Conservation (phyloP, 2,113 vertebrate genomes). For the Chamaetylas fuelleborni region DNA sequence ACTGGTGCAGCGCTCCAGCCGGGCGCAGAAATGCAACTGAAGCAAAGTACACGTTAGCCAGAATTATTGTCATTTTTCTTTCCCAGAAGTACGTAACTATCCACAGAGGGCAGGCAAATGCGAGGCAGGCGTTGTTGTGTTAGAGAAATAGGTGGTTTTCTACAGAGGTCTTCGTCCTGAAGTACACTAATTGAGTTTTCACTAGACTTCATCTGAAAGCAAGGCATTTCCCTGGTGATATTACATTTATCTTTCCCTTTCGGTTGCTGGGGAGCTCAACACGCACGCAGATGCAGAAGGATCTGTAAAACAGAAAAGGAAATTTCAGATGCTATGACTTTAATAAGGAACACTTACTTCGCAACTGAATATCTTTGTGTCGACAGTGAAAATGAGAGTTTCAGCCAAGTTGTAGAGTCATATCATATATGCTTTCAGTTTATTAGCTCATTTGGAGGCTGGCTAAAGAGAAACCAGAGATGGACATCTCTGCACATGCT, state of each 20-base stretch:
- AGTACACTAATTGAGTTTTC: not conserved
- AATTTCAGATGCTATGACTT: slow-evolving; percentile 9
- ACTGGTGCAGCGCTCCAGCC: not conserved
- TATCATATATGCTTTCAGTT: slow-evolving; percentile 59
- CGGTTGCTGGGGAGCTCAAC: not conserved
- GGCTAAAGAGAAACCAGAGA: slow-evolving; percentile 61
- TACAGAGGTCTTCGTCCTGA: not conserved
- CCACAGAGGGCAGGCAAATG: not conserved
- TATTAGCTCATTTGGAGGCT: slow-evolving; percentile 62
- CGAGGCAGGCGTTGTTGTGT: not conserved
- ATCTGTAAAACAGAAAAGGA: slow-evolving; percentile 35
- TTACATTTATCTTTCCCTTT: not conserved
- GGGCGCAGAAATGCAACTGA: not conserved
- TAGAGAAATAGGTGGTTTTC: not conserved
- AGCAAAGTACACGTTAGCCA: not conserved
- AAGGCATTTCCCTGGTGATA: not conserved
- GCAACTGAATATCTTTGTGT: slow-evolving; percentile 12
- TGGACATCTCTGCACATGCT: slow-evolving; percentile 65
- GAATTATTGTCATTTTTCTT: slow-evolving; percentile 18
- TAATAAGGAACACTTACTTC: slow-evolving; percentile 13
- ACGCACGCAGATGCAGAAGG: not conserved
- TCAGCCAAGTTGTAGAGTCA: slow-evolving; percentile 31
- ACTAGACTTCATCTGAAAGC: not conserved
- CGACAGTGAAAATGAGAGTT: slow-evolving; percentile 31
- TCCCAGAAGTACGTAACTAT: not conserved